Percentiles rank a stretch among this genome's conserved stretches.
These are phyloP conservation scores for Eptesicus fuscus DNA, from an alignment of 2,113 vertebrate genomes.

Conservation along the genomic window DNA sequence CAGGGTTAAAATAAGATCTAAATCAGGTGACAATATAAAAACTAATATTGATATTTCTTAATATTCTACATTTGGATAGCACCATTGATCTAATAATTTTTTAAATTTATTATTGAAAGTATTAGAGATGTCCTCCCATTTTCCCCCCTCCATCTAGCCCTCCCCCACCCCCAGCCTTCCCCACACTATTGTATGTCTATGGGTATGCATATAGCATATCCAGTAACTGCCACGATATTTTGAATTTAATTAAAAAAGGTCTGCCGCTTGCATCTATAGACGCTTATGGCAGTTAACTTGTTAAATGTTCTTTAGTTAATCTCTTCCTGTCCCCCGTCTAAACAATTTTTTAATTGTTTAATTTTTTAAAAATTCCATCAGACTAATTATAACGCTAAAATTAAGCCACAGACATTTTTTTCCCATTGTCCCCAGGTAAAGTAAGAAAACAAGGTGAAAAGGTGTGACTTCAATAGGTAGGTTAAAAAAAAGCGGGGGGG, in stretches of 20 bases:
- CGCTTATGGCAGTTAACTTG: too few species aligned
- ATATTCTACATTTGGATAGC: not conserved
- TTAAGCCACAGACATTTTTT: not conserved
- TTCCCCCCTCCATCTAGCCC: not conserved
- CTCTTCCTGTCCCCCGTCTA: too few species aligned
- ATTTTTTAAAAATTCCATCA: not conserved
- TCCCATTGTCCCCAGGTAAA: not conserved
- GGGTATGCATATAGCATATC: not conserved
- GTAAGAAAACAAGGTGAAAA: slow-evolving; percentile 7
- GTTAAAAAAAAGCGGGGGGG: not conserved
- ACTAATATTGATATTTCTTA: not conserved
- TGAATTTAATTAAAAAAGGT: too few species aligned
- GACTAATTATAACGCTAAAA: not conserved
- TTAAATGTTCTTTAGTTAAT: too few species aligned
- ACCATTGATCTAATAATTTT: not conserved
- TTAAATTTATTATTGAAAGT: not conserved
- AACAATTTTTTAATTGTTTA: too few species aligned
- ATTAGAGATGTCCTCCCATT: not conserved
- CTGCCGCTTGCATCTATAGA: too few species aligned
- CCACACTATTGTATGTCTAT: not conserved
- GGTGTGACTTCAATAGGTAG: not conserved
- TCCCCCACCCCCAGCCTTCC: not conserved
- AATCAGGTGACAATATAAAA: not conserved
- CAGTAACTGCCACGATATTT: too few species aligned
- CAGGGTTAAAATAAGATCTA: slow-evolving; percentile 26